Evolutionary conservation across 1,140 invertebrate genomes (phyloP).

Genomic region (Batillaria attramentaria): DNA sequence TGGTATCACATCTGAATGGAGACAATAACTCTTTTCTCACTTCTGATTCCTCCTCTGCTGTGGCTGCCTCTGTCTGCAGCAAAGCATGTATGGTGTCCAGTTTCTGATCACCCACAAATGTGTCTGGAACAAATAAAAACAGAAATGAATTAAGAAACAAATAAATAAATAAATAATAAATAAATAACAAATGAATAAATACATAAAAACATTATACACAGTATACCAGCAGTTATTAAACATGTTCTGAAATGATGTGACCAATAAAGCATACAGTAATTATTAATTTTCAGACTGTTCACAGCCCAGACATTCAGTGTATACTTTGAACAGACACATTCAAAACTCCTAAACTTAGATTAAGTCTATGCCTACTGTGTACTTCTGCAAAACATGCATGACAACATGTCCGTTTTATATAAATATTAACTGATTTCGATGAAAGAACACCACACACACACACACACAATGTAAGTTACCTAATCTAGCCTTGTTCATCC

Average conservation of each 20-base stretch:
- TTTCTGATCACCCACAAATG: slow-evolving; percentile 76
- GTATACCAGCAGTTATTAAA: neutral
- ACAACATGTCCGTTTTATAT: too few relatives aligned
- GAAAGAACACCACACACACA: slow-evolving; percentile 5
- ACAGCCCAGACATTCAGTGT: neutral
- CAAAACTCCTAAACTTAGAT: too few relatives aligned
- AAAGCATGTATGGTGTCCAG: slow-evolving; percentile 87
- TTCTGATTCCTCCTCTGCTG: slow-evolving; percentile 91
- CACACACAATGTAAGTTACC: slow-evolving; percentile 32
- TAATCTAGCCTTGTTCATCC: slow-evolving; percentile 46
- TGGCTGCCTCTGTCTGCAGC: slow-evolving; percentile 86
- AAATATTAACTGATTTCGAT: too few relatives aligned
- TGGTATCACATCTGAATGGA: too few relatives aligned
- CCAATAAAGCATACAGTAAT: too few relatives aligned
- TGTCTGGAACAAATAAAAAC: slow-evolving; percentile 32
- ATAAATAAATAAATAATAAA: too few relatives aligned
- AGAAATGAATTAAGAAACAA: neutral
- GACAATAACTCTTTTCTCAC: too few relatives aligned
- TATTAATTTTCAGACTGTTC: too few relatives aligned
- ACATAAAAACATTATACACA: neutral
- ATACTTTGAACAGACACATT: neutral
- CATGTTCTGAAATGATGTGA: neutral
- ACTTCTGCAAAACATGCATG: too few relatives aligned
- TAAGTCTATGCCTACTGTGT: too few relatives aligned
- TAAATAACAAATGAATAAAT: neutral